Base-by-base conservation (phyloP, 2,888 invertebrate genomes). In the Tiliacea aurago region DNA sequence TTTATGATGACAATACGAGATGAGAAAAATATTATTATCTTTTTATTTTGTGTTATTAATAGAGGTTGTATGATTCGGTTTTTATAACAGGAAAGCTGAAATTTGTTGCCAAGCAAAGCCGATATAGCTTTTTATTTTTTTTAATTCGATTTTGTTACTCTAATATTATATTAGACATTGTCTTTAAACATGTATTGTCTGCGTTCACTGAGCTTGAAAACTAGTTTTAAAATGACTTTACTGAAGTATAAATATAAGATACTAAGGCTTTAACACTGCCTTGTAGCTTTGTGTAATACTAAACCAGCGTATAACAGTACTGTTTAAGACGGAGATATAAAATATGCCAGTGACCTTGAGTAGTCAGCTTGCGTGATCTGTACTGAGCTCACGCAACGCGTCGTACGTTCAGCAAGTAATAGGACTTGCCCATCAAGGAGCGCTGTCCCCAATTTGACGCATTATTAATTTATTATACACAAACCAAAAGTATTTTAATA, bases 1-100 rank as follows among this genome's bases (percentile, higher is more conserved):
- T 82, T 82, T 84, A 82, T 82, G 84, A 73, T 61, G 82, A 82
- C 82, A 82, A 84, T 80, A 73, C 70, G 75, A 83, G 72, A 85
- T 74, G 85, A 76, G 72, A 80, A 80, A 79, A 85, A 86, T 84
- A 84, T 80, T 77, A 72, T 73, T 58, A 53, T 73, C 74, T 84
- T 71, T 86, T 79, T 63, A 70, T 67, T 71, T 81, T 73, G 67
- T 61, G 51, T 69, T 86, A 71, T 81, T 78, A 80, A 85, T 85
- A 78, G 70, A 84, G 65, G 45, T 47, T 59, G 53, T 70, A 62
- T 67, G 61, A 77, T 82, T 64, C 51, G 53, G 59, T 56, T 76
- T 84, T 83, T 81, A 76, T 77, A 68, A 64, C 41, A 51, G 64
- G 55, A 41, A 68, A 55, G 41, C 11, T 53, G 23, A 63, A 67